phyloP scores from a whole-genome alignment of 2,113 vertebrate species.

The Sinosuthora webbiana region DNA sequence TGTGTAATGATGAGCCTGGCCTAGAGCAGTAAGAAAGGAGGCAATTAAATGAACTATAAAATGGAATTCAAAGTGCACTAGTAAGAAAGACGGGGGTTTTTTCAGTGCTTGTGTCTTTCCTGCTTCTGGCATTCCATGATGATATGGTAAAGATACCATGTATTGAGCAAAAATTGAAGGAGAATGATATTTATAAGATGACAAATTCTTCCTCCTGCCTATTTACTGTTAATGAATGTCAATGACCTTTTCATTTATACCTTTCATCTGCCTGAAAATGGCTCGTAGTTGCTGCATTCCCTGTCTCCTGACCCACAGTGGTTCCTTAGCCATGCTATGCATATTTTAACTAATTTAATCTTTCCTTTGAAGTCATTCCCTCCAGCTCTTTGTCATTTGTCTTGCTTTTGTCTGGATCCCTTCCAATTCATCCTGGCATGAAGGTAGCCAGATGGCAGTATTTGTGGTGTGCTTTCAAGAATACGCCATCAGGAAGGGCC shows the following conservation, averaged over 20 bases:
- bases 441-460: neutral
- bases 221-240: neutral
- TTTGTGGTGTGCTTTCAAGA: neutral
- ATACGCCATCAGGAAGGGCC: neutral
- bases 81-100: neutral
- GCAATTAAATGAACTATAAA: neutral
- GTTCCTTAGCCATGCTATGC: neutral
- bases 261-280: neutral
- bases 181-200: neutral
- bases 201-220: neutral
- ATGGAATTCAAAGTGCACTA: neutral
- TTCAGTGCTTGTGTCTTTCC: neutral
- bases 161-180: neutral
- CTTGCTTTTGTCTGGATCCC: slow-evolving; percentile 1
- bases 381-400: slow-evolving; percentile 10
- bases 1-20: neutral
- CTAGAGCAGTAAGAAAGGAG: neutral
- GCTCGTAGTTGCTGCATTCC: neutral
- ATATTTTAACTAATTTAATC: slow-evolving; percentile 29
- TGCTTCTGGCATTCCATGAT: neutral
- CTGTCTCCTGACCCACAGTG: neutral
- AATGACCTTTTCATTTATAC: neutral
- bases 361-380: slow-evolving; percentile 37
- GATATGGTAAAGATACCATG: neutral
- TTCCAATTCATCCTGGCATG: neutral